phyloP scores from a whole-genome alignment of 2,113 vertebrate species.

The Pavo muticus region DNA sequence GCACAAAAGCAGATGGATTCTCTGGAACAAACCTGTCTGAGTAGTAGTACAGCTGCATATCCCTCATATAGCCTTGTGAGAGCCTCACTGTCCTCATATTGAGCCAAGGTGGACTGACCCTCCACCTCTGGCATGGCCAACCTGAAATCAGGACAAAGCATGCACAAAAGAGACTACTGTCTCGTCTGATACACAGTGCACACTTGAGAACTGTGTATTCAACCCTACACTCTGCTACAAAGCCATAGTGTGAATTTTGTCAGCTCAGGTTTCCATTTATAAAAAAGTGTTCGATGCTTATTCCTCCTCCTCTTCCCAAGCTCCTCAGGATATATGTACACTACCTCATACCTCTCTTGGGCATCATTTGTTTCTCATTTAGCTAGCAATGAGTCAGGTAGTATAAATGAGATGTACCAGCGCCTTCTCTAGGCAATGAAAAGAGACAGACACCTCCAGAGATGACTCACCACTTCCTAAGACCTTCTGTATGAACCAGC shows the following conservation, averaged over 20 bases:
- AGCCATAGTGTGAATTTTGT: not conserved
- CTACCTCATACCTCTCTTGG: not conserved
- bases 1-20: not conserved
- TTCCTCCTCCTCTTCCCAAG: not conserved
- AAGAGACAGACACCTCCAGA: not conserved
- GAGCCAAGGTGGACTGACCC: not conserved
- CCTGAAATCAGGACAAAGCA: not conserved
- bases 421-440: not conserved
- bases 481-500: not conserved
- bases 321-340: not conserved
- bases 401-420: not conserved
- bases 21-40: not conserved
- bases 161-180: accelerated
- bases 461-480: not conserved
- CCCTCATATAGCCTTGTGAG: not conserved
- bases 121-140: not conserved
- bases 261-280: not conserved
- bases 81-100: not conserved
- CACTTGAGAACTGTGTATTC: not conserved
- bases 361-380: not conserved
- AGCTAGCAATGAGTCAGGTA: not conserved
- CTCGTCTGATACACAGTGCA: too few species aligned
- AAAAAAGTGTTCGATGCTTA: not conserved
- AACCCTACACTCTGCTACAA: not conserved
- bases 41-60: not conserved